Base-by-base conservation (phyloP, 2,888 invertebrate species). In the Epinotia nisella region DNA sequence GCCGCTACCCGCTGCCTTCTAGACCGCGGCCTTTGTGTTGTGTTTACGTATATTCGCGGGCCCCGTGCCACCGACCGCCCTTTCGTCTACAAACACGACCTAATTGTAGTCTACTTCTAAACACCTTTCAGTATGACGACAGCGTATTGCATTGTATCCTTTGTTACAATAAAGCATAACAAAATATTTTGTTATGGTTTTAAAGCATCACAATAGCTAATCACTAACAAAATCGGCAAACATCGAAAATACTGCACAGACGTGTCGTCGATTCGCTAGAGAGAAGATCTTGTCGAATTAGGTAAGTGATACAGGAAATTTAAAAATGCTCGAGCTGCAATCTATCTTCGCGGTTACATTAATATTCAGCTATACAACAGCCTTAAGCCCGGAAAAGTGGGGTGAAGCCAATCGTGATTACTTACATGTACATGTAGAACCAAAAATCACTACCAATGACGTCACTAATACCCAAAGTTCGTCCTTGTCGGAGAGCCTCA, bases 191-290 rank as follows among this genome's bases (percentile, higher is more conserved):
- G 29, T 24, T 62, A 29, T 24, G 29, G 2, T 24, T 51, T 9
- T 24, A 10, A 58, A 15, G 10, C 29, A 49, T 15, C 17, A 61
- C 41, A 61, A 41, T 41, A 45, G 61, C 61, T 24, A 49, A 62
- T n/a, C 21, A 62, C 10, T 24, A 62, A 62, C 19, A 15, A 35
- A 9, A 39, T 11, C 11, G 21, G 9, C 29, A 64, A 13, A 9
- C 64, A 53, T 29, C 19, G 53, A 15, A 13, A 21, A 1, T 19
- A 21, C 2, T 13, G 4, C 53, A 53, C 60, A 60, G 41, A 60
- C 19, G 60, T 5, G 13, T n/a, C n/a, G 19, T 3, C 10, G 10
- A 41, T 41, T 60, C 17, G 35, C n/a, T n/a, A 24, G 15, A 56
- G 24, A 24, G 15, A 21, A 7, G 24, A 39, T 4, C 59, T 35